phyloP scores from a whole-genome alignment of 2,888 invertebrate genomes.

The Ophion ellenae region DNA sequence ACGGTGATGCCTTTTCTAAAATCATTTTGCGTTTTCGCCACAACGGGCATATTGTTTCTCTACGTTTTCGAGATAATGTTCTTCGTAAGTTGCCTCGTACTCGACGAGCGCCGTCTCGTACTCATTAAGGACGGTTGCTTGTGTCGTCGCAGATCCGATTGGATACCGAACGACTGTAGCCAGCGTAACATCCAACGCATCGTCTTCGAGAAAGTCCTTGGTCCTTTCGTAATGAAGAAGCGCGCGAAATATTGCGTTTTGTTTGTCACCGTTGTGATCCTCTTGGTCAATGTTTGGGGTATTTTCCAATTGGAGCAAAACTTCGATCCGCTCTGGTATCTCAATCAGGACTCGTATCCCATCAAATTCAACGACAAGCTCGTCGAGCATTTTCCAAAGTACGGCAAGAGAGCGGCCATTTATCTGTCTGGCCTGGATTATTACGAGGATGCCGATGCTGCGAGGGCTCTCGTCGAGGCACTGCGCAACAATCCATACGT shows the following conservation, averaged over 20 bases:
- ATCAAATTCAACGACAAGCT: constrained; percentile 79
- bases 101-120: constrained; percentile 83
- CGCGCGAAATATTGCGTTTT: constrained; percentile 82
- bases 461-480: constrained; percentile 74
- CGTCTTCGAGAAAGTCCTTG: constrained; percentile 82
- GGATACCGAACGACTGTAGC: constrained; percentile 83
- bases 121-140: constrained; percentile 79
- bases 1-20: constrained; percentile 85
- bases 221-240: constrained; percentile 80
- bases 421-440: constrained; percentile 81
- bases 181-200: constrained; percentile 80
- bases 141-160: constrained; percentile 76
- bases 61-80: constrained; percentile 84
- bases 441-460: constrained; percentile 77
- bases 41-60: constrained; percentile 84
- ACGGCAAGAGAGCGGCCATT: constrained; percentile 80
- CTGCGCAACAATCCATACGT: constrained; percentile 79
- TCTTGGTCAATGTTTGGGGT: constrained; percentile 80
- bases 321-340: constrained; percentile 82
- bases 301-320: constrained; percentile 80
- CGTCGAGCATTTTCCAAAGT: constrained; percentile 79
- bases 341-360: constrained; percentile 82
- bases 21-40: constrained; percentile 85
- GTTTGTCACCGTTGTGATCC: constrained; percentile 76
- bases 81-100: constrained; percentile 84